Base-by-base conservation (phyloP, 2,113 vertebrate species). In the Ramphastos sulfuratus region DNA sequence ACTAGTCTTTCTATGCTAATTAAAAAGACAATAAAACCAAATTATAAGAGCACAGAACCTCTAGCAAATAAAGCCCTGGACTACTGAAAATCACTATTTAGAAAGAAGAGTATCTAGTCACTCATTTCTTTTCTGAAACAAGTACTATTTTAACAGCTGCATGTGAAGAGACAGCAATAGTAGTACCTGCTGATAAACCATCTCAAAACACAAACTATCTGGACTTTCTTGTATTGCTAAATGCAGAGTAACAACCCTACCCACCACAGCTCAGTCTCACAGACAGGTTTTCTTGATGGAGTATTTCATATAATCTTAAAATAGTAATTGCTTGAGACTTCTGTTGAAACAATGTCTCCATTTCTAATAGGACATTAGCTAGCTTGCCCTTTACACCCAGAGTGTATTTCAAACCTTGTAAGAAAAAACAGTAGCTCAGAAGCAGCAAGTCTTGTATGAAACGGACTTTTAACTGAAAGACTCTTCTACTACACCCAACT, bases 141-240 rank as follows among this genome's bases (percentile, higher is more conserved):
- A 42, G 18, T 58, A 39, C 30, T 52, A 30, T 67, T 81, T 64
- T 83, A 88, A 83, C 44, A 71, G 54, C 5, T 63, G 64, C 52
- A 70, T 0, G 0, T 7, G n/a, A 87, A 76, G 42, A 52, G 67
- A 71, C 8, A 79, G 37, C 33, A 66, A 12, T 52, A 52, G 23
- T 52, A 52, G 15, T 9, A 55, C 17, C 15, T 77, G 61, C 48
- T 92, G 37, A 77, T 28, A 75, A 75, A 64, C 15, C 13, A 65
- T 15, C 79, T 54, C 20, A 35, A 75, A 52, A 71, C 8, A 42
- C 33, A 54, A 65, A 82, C 31, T 25, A 78, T 12, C 37, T n/a
- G 2, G 1, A 80, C 48, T 71, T 69, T 42, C 54, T 55, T 64
- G 2, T 7, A 69, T 17, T 0, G 0, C 42, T 60, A 79, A 90